Base-by-base conservation (phyloP, 2,113 vertebrate genomes). In the Actenoides lindsayi region DNA sequence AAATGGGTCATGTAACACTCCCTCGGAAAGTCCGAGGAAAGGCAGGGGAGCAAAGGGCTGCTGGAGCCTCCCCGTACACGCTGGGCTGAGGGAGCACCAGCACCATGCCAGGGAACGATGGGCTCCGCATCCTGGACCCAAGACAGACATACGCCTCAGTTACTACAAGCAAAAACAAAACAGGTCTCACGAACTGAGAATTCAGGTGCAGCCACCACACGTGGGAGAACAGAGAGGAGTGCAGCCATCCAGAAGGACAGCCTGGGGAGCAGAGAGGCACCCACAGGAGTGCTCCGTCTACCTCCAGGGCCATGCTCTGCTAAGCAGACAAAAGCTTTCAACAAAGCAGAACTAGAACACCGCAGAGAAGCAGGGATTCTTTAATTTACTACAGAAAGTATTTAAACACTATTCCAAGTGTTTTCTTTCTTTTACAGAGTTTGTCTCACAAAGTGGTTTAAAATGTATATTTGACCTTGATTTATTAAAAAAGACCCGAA, bases 221-320 rank as follows among this genome's bases (percentile, higher is more conserved):
- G 20, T 8, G 19, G 31, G 63, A 8, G 16, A 11, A 9, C 27
- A 30, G 74, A 9, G 3, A 17, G 63, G 63, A 69, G 24, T 3
- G 46, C 17, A 35, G 16, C 21, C 48, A 35, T 0, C 37, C 69
- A 35, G 67, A 11, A 37, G 76, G 63, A 68, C 30, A 57, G 1
- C 57, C 41, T 9, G 23, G n/a, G n/a, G 39, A 85, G 69, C 53
- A 31, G 42, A 28, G 39, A 41, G 42, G 73, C 71, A 33, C 2
- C 6, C 21, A 10, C 9, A 15, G 30, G 31, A 70, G 23, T 0
- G 1, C 46, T 80, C 33, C 0, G 0, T n/a, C 59, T 4, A 15
- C 68, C 54, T 19, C 28, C 41, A 4, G 37, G 53, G 57, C 59
- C 5, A 1, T 0, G 0, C 37, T 21, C 39, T 25, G 63, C 67